These are phyloP conservation scores for Pipra filicauda DNA, from an alignment of 2,113 vertebrate genomes.

Conservation along the genomic window DNA sequence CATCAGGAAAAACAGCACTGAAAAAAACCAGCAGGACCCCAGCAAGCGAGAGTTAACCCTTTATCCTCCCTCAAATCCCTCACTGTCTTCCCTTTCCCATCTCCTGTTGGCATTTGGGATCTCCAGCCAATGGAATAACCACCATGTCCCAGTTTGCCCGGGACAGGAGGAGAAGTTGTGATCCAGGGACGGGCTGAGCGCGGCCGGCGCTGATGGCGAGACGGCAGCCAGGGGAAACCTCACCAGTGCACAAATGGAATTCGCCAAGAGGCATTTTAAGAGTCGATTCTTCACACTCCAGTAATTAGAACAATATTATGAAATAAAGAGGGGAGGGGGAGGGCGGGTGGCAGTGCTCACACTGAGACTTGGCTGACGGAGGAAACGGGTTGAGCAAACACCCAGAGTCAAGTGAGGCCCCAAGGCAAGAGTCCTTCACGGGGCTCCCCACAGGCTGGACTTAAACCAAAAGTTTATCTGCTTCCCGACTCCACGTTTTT, in stretches of 20 bases:
- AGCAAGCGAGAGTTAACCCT: neutral
- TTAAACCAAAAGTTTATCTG: neutral
- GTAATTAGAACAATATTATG: slow-evolving; percentile 56
- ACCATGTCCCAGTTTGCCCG: accelerated
- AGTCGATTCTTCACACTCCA: slow-evolving; percentile 61
- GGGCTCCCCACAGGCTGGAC: neutral
- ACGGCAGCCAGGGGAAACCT: neutral
- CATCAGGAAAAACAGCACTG: neutral
- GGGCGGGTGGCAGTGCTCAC: neutral
- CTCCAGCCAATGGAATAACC: accelerated
- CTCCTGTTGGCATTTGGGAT: accelerated
- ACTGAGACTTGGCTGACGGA: neutral
- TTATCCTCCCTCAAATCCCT: neutral
- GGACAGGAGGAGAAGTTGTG: neutral
- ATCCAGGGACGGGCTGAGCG: neutral
- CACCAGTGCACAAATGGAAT: slow-evolving; percentile 31
- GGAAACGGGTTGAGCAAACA: slow-evolving; percentile 2
- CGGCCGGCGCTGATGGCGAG: neutral
- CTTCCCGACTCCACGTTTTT: neutral
- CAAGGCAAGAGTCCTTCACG: neutral
- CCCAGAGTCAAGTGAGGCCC: neutral
- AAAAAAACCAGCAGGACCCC: neutral
- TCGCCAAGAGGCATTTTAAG: slow-evolving; percentile 41
- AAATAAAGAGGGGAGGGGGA: neutral
- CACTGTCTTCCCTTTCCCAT: neutral